phyloP scores from a whole-genome alignment of 2,113 vertebrate species.

The Leptodactylus fuscus region DNA sequence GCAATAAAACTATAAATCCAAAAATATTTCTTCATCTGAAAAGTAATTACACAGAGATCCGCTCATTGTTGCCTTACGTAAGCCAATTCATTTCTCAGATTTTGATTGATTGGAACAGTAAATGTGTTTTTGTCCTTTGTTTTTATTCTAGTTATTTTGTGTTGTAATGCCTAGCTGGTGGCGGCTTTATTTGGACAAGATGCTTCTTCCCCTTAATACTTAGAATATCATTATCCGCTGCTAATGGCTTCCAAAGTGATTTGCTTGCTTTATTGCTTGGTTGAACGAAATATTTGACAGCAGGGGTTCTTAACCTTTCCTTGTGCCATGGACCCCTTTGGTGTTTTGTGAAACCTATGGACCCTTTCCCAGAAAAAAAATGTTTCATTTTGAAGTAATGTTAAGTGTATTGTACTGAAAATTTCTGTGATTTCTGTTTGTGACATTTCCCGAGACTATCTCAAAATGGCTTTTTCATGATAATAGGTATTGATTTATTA shows the following conservation, averaged over 20 bases:
- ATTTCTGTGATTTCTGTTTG: too few relatives aligned
- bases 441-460: too few relatives aligned
- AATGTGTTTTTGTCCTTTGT: not conserved
- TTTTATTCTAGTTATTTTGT: not conserved
- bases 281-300: not conserved
- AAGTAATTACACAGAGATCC: conserved; percentile 47
- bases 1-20: conserved; percentile 62
- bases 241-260: not conserved
- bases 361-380: not conserved
- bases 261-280: not conserved
- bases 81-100: not conserved
- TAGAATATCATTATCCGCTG: not conserved
- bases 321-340: not conserved
- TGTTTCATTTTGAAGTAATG: not conserved
- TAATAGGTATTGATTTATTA: too few relatives aligned
- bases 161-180: not conserved
- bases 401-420: too few relatives aligned
- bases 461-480: too few relatives aligned
- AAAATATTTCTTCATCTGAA: conserved; percentile 61
- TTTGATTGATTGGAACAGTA: not conserved
- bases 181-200: not conserved
- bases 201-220: not conserved
- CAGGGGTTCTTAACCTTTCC: not conserved
- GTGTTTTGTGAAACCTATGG: not conserved
- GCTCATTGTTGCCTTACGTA: not conserved